Base-by-base conservation (phyloP, 2,888 invertebrate species). In the Hypomecis punctinalis region DNA sequence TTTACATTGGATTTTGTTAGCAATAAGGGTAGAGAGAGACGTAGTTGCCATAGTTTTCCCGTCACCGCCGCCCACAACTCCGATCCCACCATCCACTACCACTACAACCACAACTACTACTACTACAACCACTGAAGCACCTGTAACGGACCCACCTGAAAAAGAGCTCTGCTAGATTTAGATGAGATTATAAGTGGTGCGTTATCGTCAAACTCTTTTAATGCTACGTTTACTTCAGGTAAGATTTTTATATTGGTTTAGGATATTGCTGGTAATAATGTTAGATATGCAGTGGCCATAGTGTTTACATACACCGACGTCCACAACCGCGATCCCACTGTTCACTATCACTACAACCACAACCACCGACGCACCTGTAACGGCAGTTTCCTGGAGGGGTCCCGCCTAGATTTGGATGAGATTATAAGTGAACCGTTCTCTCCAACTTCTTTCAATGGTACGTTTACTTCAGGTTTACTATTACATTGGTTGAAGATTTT, bases 211-310 rank as follows among this genome's bases (percentile, higher is more conserved):
- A 23, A 1, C 23, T 23, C 23, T 23, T 23, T 23, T 3, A 23
- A 23, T 23, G 23, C 23, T 23, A 23, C 23, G 23, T 23, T 23
- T 3, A 23, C 3, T 23, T 51, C 49, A 51, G 49, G 49, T 51
- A 13, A 37, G 36, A 5, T 5, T 48, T 42, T 52, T 53, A 49
- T 37, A 13, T 42, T 48, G 23, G 47, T 23, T 42, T 6, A 6
- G 39, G 6, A 39, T 39, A 5, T 39, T 39, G 91, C 93, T n/a
- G n/a, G n/a, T n/a, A n/a, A n/a, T n/a, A n/a, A 23, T 23, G 23
- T 78, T 0, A 83, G 83, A 55, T 70, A 72, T 42, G 79, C 89
- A 11, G 81, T 86, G 1, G 80, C 84, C 0, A 83, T 85, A 10
- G 71, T 78, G n/a, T 0, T 72, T 80, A 0, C 72, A 81, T 1